A percentile compares a stretch with the other conserved stretches of the same genome.
Conservation (phyloP, 2,113 vertebrate species). For the Datnioides undecimradiatus region DNA sequence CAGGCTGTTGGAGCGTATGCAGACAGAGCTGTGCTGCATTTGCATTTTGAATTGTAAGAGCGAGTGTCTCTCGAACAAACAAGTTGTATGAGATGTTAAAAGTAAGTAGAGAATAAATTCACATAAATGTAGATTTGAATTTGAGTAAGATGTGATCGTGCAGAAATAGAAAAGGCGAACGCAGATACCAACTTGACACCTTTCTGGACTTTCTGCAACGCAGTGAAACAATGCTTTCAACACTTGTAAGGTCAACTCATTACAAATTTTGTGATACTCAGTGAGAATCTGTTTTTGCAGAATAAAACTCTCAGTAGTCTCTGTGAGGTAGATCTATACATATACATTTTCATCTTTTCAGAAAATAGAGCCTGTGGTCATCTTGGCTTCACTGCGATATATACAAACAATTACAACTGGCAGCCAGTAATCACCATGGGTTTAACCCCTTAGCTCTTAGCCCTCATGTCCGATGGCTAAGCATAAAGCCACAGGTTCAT, state of each 20-base stretch:
- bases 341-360: not conserved
- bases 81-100: not conserved
- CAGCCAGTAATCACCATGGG: not conserved
- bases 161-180: no score
- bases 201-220: no score
- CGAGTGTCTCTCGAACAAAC: not conserved
- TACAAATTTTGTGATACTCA: not conserved
- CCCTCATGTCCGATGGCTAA: not conserved
- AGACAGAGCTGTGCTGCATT: conserved; percentile 7
- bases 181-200: no score
- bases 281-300: not conserved
- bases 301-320: no score
- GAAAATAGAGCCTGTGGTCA: not conserved
- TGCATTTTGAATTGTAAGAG: conserved; percentile 3
- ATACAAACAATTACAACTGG: not conserved
- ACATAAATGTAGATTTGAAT: not conserved
- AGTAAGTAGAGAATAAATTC: not conserved
- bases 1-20: not conserved
- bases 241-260: not conserved
- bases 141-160: not conserved
- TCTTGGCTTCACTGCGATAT: not conserved
- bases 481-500: not conserved
- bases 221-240: no score
- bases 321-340: no score
- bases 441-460: not conserved